Evolutionary conservation across 2,797 vertebrate species (phyloP).

Genomic region (Fratercula arctica): DNA sequence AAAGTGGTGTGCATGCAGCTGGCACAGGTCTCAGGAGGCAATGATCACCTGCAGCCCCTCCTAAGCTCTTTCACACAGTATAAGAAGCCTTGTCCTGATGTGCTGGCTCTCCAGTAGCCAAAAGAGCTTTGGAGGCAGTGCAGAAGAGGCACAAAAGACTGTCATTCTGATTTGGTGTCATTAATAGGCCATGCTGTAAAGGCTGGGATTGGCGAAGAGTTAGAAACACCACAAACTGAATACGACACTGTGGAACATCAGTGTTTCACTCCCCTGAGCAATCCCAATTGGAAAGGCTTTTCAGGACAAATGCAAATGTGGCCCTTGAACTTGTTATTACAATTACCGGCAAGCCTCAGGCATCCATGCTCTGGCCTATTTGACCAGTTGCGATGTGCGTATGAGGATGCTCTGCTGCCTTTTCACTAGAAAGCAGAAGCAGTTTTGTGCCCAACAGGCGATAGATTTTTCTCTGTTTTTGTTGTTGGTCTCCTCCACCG

Average conservation of each 20-base stretch:
- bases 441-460: neutral
- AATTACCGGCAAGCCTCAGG: neutral
- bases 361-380: neutral
- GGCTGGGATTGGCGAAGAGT: neutral
- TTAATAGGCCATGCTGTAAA: neutral
- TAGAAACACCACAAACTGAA: neutral
- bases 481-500: neutral
- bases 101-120: neutral
- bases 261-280: neutral
- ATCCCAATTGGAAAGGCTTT: neutral
- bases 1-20: neutral
- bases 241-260: rapidly evolving
- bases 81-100: neutral
- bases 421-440: slow-evolving; percentile 38
- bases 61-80: neutral
- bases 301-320: neutral
- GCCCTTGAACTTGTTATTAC: neutral
- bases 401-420: slow-evolving; percentile 3
- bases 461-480: neutral
- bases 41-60: neutral
- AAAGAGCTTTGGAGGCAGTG: neutral
- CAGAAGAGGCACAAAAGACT: neutral
- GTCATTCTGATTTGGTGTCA: neutral
- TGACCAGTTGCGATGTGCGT: neutral
- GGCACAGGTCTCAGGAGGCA: neutral